phyloP scores from a whole-genome alignment of 1,140 invertebrate species.

The Aphelenchoides fujianensis region DNA sequence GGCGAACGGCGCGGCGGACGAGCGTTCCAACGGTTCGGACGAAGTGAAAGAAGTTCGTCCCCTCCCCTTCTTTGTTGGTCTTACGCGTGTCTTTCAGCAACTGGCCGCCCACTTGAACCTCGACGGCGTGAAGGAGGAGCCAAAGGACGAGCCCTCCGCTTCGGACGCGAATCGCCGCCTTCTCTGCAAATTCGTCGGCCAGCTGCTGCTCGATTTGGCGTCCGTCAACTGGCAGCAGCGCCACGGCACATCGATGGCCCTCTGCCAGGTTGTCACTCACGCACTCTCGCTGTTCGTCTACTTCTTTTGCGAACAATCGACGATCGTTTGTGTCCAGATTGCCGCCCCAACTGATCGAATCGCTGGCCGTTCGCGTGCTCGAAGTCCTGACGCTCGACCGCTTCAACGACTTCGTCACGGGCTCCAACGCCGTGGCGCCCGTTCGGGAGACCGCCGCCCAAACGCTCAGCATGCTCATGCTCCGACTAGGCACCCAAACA shows the following conservation, averaged over 20 bases:
- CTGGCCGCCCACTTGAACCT: not conserved
- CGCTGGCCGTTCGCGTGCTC: slow-evolving; percentile 21
- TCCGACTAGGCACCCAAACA: slow-evolving; percentile 22
- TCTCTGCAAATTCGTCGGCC: slow-evolving; percentile 21
- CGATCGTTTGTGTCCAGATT: slow-evolving; percentile 25
- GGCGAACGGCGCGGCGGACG: not conserved
- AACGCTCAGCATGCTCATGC: slow-evolving; percentile 31
- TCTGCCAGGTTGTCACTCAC: slow-evolving; percentile 31
- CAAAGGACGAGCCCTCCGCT: no score
- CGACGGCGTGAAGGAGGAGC: no score
- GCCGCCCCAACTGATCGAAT: slow-evolving; percentile 16
- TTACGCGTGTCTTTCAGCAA: slow-evolving; percentile 5
- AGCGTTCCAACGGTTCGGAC: not conserved
- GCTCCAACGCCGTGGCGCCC: slow-evolving; percentile 53
- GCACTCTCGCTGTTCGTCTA: slow-evolving; percentile 22
- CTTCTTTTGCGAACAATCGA: no score
- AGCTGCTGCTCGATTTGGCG: slow-evolving; percentile 33
- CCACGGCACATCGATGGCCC: slow-evolving; percentile 41
- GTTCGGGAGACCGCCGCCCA: slow-evolving; percentile 47
- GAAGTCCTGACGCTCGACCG: slow-evolving; percentile 40
- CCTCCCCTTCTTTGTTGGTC: no score
- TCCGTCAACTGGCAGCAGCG: slow-evolving; percentile 39
- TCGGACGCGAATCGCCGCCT: not conserved
- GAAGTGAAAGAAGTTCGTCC: slow-evolving; percentile 9
- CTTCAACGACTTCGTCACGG: slow-evolving; percentile 53